Evolutionary conservation across 2,113 vertebrate species (phyloP).

Genomic region (Neolamprologus brichardi): DNA sequence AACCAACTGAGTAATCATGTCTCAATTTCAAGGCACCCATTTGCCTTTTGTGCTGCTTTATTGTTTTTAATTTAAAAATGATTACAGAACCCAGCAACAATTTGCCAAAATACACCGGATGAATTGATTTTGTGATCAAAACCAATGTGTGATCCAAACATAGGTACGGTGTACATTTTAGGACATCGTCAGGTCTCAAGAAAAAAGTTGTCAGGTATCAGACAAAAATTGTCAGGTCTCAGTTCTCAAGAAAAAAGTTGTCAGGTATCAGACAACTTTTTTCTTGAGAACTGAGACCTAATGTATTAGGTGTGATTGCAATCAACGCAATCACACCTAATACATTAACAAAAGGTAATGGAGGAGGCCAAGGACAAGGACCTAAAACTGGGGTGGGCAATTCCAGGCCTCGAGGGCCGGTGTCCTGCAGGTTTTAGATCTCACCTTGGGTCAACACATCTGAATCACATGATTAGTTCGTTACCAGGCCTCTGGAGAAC

Average conservation of each 20-base stretch:
- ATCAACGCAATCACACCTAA: not conserved
- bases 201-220: too few species aligned
- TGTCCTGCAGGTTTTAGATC: not conserved
- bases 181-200: too few species aligned
- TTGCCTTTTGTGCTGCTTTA: not conserved
- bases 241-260: too few species aligned
- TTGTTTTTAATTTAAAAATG: not conserved
- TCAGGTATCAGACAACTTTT: too few species aligned
- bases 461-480: not conserved
- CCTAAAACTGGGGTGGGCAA: not conserved
- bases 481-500: not conserved
- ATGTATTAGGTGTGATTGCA: too few species aligned
- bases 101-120: not conserved
- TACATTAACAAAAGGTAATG: not conserved
- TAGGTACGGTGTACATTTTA: not conserved
- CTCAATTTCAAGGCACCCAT: not conserved
- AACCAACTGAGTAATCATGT: not conserved
- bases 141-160: not conserved
- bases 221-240: too few species aligned
- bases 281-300: too few species aligned
- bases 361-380: not conserved
- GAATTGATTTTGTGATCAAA: not conserved
- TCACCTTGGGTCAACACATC: not conserved
- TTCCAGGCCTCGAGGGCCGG: rapidly evolving
- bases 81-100: not conserved